Conservation (phyloP, 2,797 vertebrate species). For the Odontamblyopus rebecca region DNA sequence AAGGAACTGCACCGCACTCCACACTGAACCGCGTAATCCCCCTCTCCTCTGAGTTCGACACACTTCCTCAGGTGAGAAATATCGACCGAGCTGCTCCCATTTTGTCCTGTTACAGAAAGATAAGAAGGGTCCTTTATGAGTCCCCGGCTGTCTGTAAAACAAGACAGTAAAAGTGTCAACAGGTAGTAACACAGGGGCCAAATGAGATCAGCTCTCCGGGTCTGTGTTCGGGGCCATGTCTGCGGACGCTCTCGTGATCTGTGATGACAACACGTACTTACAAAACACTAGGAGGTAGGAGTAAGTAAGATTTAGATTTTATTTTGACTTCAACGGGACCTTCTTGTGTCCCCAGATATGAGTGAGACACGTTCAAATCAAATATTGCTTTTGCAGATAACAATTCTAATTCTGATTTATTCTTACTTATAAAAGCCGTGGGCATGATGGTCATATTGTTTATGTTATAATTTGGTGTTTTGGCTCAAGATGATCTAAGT, state of each 20-base stretch:
- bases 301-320: no score
- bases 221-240: background rate
- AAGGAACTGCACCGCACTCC: slow-evolving; percentile 36
- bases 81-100: slow-evolving; percentile 61
- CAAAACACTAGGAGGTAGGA: background rate
- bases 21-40: slow-evolving; percentile 62
- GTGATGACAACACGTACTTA: background rate
- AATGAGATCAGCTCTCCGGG: slow-evolving; percentile 32
- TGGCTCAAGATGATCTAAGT: no score
- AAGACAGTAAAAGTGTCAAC: slow-evolving; percentile 66
- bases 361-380: no score
- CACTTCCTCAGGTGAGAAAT: slow-evolving; percentile 64
- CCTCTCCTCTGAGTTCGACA: slow-evolving; percentile 51
- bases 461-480: no score
- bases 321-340: no score
- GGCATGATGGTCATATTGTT: no score
- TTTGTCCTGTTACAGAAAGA: slow-evolving; percentile 57
- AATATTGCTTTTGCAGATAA: no score
- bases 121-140: slow-evolving; percentile 44
- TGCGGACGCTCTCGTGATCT: background rate
- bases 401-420: no score
- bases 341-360: no score
- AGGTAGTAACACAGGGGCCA: slow-evolving; percentile 40
- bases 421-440: no score
- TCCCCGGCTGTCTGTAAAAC: slow-evolving; percentile 61